Evolutionary conservation across 1,140 invertebrate species (phyloP).

Genomic region (Psilanteris sp.): DNA sequence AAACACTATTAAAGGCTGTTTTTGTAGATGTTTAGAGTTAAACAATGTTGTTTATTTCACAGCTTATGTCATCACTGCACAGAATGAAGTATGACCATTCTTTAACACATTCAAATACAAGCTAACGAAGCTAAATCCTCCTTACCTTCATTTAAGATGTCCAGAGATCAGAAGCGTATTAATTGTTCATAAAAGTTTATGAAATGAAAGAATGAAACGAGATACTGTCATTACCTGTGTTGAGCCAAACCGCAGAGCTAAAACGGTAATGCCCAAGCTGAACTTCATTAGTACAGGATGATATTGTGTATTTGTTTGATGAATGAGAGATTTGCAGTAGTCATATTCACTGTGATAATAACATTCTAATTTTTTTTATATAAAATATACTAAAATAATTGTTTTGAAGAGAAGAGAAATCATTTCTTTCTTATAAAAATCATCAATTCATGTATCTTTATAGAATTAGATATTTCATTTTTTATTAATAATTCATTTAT

Average conservation of each 20-base stretch:
- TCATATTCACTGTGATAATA: neutral
- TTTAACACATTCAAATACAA: conserved; percentile 47
- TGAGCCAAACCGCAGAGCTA: conserved; percentile 77
- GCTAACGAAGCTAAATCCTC: conserved; percentile 29
- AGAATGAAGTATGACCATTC: conserved; percentile 56
- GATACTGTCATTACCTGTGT: conserved; percentile 78
- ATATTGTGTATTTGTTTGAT: conserved; percentile 3
- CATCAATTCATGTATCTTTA: too few species aligned
- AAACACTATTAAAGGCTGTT: conserved; percentile 1
- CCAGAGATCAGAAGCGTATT: conserved; percentile 64
- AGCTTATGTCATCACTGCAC: conserved; percentile 59
- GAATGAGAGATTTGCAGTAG: conserved; percentile 26
- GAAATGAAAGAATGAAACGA: conserved; percentile 79
- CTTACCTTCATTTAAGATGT: conserved; percentile 70
- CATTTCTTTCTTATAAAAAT: too few species aligned
- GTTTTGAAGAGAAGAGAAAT: too few species aligned
- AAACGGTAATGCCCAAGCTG: conserved; percentile 73
- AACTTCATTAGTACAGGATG: conserved; percentile 5
- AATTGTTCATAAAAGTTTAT: conserved; percentile 73
- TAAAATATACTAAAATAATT: too few species aligned
- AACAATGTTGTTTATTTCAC: conserved; percentile 55
- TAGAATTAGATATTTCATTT: too few species aligned
- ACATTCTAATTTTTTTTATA: too few species aligned
- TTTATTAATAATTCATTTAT: too few species aligned
- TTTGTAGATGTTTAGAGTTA: conserved; percentile 23